These are phyloP conservation scores for Parnassius glacialis DNA, from an alignment of 2,888 invertebrate genomes.

Conservation along the genomic window DNA sequence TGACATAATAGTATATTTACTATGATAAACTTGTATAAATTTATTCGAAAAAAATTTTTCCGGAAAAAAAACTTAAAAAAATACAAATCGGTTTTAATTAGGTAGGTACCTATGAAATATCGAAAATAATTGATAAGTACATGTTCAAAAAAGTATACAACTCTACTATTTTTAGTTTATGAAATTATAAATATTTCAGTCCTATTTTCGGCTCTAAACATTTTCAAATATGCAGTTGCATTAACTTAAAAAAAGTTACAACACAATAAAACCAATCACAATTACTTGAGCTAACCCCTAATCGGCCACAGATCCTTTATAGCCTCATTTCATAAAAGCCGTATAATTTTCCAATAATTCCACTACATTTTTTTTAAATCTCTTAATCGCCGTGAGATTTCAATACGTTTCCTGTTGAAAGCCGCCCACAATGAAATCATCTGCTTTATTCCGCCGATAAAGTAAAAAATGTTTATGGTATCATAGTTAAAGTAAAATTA, in stretches of 20 bases:
- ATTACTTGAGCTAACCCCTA: constrained; percentile 52
- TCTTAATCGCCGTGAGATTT: constrained; percentile 72
- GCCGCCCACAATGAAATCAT: constrained; percentile 59
- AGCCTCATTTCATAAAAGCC: constrained; percentile 50
- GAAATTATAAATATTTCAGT: too few relatives aligned
- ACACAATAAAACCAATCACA: constrained; percentile 38
- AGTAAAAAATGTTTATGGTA: constrained; percentile 66
- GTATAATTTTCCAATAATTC: constrained; percentile 73
- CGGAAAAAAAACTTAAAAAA: too few relatives aligned
- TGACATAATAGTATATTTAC: neutral
- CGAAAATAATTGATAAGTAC: too few relatives aligned
- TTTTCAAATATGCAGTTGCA: constrained; percentile 5
- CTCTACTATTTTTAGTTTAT: too few relatives aligned
- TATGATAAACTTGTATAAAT: too few relatives aligned
- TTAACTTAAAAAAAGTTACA: constrained; percentile 18
- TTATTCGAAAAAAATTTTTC: too few relatives aligned
- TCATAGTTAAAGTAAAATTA: constrained; percentile 51
- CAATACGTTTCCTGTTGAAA: constrained; percentile 69
- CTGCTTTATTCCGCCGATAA: constrained; percentile 49
- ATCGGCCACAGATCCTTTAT: constrained; percentile 36
- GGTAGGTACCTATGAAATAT: too few relatives aligned
- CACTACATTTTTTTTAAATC: constrained; percentile 67
- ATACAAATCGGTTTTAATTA: too few relatives aligned
- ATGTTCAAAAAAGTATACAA: too few relatives aligned
- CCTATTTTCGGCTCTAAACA: too few relatives aligned